These are phyloP conservation scores for Xenopus tropicalis DNA, from an alignment of 2,113 vertebrate species.

Conservation along the genomic window UCB_Xtro_10.0 CM004447.2:110469501-110470000, in stretches of 20 bases:
- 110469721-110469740: neutral
- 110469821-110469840: constrained; percentile 31
- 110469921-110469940: constrained; percentile 60
- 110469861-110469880: constrained; percentile 50
- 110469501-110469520: too few species aligned
- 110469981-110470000: constrained; percentile 82
- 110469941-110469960: constrained; percentile 65
- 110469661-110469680: constrained; percentile 21
- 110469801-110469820: constrained; percentile 44
- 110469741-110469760: constrained; percentile 4
- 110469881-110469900: constrained; percentile 51
- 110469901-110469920: constrained; percentile 50
- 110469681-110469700: constrained; percentile 6
- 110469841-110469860: constrained; percentile 45
- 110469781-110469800: constrained; percentile 41
- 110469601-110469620: neutral
- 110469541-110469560: too few species aligned
- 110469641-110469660: constrained; percentile 7
- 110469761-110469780: constrained; percentile 31
- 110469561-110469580: too few species aligned
- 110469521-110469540: too few species aligned
- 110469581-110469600: too few species aligned
- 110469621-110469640: constrained; percentile 24
- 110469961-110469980: constrained; percentile 64
- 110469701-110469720: constrained; percentile 1